Base-by-base conservation (phyloP, 64 coral and sea anemone species). In the Orbicella faveolata region DNA sequence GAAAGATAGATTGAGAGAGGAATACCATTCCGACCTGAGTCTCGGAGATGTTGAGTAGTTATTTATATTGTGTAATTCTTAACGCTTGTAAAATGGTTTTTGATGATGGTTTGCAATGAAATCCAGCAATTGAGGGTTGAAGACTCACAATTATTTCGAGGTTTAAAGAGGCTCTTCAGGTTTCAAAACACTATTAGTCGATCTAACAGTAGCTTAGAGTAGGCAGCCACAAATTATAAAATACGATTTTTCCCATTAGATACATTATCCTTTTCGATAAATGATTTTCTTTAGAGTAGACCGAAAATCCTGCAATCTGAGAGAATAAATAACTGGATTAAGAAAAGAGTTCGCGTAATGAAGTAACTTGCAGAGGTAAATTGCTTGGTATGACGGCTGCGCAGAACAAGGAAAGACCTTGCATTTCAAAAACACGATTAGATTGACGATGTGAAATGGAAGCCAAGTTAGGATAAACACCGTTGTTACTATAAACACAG, bases 391-490 rank as follows among this genome's bases (percentile, higher is more conserved):
- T 11, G 84, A 75, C 34, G 95, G 91, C 9, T 90, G 73, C 23
- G 83, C 86, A 4, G 30, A 25, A 7, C 86, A 83, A 4, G 83
- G 55, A n/a, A 81, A 76, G 12, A 7, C n/a, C 34, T 94, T 97
- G 34, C 48, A 59, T n/a, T 80, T 81, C 34, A 89, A 87, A 67
- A 84, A 96, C 48, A 90, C 88, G 3, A 81, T 76, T 25, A 91
- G 21, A 53, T 94, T 94, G 12, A 94, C 9, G 55, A 97, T 64
- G 51, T 97, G 95, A 48, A 97, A 97, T 1, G 95, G 95, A 35
- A 97, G 86, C 95, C 95, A 97, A 15, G 88, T 93, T 14, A 94
- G 19, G 18, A 87, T 90, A 70, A 93, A 97, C 20, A 97, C 88
- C 2, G 92, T 89, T 7, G 95, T 97, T 11, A 97, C 92, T 26